Base-by-base conservation (phyloP, 2,888 invertebrate species). In the Carpatolechia fugitivella region DNA sequence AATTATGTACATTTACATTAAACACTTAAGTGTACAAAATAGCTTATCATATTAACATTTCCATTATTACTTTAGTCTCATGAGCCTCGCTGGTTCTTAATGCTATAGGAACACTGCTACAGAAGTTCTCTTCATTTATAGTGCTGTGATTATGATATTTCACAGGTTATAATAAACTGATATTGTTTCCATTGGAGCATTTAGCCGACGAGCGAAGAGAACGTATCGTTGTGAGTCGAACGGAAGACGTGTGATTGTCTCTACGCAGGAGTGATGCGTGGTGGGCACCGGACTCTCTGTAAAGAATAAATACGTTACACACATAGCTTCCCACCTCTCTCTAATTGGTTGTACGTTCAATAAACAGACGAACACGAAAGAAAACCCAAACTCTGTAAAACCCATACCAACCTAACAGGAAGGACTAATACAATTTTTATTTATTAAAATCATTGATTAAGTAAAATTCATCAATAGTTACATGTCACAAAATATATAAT, bases 221-320 rank as follows among this genome's bases (percentile, higher is more conserved):
- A 11, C 88, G 65, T 41, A 87, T 79, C 0, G 87, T 85, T 0
- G 88, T 89, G 54, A 88, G 62, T 44, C 89, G 71, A 1, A 87
- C 75, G 13, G 89, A 89, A 0, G 89, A 89, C 0, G 85, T 87
- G 55, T 81, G 80, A 57, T 89, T 87, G 0, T 85, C 84, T 1
- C 88, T 81, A 0, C 87, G 81, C 0, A 86, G 69, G 1, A 84
- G 64, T 0, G 89, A 90, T 0, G 85, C 85, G n/a, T 83, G 87
- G 1, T 75, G 76, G 0, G 82, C 86, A 11, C 82, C 85, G 0
- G 87, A 87, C 61, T 89, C 86, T 63, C 89, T 89, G 77, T n/a
- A 63, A 77, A 56, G 33, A 61, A 59, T 56, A 36, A 13, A 13
- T 1, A n/a, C 2, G 1, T 36, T n/a, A n/a, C n/a, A n/a, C n/a